Evolutionary conservation across 2,888 invertebrate genomes (phyloP), one percentile per base, ranked within the genome.

Genomic region (Lapara coniferarum): DNA sequence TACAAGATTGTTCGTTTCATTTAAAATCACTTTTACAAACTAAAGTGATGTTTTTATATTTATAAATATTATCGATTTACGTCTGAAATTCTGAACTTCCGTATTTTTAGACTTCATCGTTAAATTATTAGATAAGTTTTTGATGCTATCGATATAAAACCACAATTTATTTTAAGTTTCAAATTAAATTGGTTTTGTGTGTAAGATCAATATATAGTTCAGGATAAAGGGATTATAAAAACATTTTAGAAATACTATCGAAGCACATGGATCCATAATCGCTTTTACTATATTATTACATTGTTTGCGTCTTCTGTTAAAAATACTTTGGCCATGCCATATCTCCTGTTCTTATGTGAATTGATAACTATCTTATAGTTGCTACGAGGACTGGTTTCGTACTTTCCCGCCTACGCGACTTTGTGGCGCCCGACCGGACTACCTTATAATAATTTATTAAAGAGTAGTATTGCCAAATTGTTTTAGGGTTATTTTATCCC

Each of bases 331-430:
- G 37, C 37, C 37, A 37, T 37, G 37, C 53, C 44, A n/a, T 25
- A 67, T 46, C 3, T 10, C 5, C 46, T 30, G 13, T 37, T 51
- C 10, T 63, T 16, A 53, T 10, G 44, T 63, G 14, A 52, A 44
- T 69, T 68, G 53, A 25, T 68, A 68, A 51, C 19, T 30, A 57
- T 57, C 70, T 66, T 71, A 75, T 74, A 76, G 75, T 79, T 78
- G 87, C 85, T 84, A 83, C 83, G 81, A 87, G 90, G 90, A 93
- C 92, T 90, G 92, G 93, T 92, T 92, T 91, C 92, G 91, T 90
- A 90, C 90, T 88, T 90, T 91, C 90, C 91, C 93, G 91, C 92
- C 92, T 88, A 92, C 92, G 90, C 93, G 93, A 92, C 92, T 85
- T 85, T 76, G 82, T 88, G 93, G 92, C 93, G 93, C 93, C 92